A percentile compares a stretch with the other conserved stretches of the same genome.
Evolutionary conservation across 2,797 vertebrate genomes (phyloP).

Genomic region (Notolabrus celidotus): DNA sequence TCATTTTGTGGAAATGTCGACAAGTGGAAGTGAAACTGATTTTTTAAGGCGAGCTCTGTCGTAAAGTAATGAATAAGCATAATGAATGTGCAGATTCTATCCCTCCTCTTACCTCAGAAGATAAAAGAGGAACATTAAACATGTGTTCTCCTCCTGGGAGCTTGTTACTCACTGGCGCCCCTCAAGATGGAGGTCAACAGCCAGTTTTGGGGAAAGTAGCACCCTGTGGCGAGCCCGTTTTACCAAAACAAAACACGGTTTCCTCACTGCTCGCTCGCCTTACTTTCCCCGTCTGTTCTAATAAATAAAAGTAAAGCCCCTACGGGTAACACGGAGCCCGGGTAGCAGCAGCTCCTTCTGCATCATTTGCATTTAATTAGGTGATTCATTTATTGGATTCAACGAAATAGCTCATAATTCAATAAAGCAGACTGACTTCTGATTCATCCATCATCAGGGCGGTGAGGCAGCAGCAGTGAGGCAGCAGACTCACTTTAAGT

Average conservation of each 20-base stretch:
- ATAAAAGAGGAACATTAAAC: slow-evolving; percentile 67
- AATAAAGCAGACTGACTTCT: slow-evolving; percentile 49
- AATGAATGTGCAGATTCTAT: slow-evolving; percentile 28
- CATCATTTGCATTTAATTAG: slow-evolving; percentile 50
- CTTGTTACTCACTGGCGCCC: slow-evolving; percentile 69
- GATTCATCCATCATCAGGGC: slow-evolving; percentile 51
- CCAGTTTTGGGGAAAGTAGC: slow-evolving; percentile 56
- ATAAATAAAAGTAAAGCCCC: slow-evolving; percentile 30
- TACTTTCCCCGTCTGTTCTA: neutral
- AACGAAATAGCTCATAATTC: slow-evolving; percentile 50
- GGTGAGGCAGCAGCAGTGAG: slow-evolving; percentile 44
- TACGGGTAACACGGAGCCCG: neutral
- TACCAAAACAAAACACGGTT: slow-evolving; percentile 28
- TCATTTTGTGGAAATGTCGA: slow-evolving; percentile 48
- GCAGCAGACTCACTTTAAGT: neutral
- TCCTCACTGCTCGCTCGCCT: neutral
- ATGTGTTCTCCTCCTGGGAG: slow-evolving; percentile 69
- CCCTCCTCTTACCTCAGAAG: slow-evolving; percentile 30
- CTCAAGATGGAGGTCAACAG: slow-evolving; percentile 67
- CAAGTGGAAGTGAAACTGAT: slow-evolving; percentile 59
- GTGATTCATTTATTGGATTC: slow-evolving; percentile 65
- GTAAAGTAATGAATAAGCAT: slow-evolving; percentile 55
- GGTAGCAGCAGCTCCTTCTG: slow-evolving; percentile 5
- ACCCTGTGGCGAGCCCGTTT: slow-evolving; percentile 62
- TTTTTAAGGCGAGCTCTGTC: slow-evolving; percentile 26